Evolutionary conservation across 37 sponge, comb jelly and placozoan genomes (phyloP), one percentile per base, ranked within the genome.

Genomic region (Cliona cf. orientalis): DNA sequence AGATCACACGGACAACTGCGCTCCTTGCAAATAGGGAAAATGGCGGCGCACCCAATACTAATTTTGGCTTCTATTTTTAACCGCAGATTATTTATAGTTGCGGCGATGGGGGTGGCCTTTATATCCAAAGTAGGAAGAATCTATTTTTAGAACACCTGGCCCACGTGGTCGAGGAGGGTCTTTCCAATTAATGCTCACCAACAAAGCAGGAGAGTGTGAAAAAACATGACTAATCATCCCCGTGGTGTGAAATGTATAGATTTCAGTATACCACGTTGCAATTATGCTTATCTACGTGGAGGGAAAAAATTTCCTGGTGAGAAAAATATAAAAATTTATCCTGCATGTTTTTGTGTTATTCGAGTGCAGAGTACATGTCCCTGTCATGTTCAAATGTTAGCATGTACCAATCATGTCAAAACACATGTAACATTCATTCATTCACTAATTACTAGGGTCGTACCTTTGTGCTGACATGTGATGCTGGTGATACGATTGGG

Each of bases 21-120:
- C 69, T 37, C 41, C 23, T 23, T 35, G 7, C 3, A 38, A 3
- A 35, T 37, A 7, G 7, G 36, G 6, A 67, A 6, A 59, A 56
- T 72, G n/a, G 67, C 67, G 75, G 76, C 67, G 69, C 84, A 84
- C 76, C 83, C 83, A 84, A 66, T 34, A 33, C 42, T 57, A 22
- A 12, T 41, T 58, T 61, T 3, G 37, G 11, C 1, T 40, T 62
- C 72, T 81, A 75, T 67, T 84, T 68, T 75, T 75, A n/a, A 68
- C 42, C 71, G 45, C 59, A 59, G 29, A 39, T 2, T 71, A 71
- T 71, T 70, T 81, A 71, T 81, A 71, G 42, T 31, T 26, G 4
- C 37, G 19, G 12, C 12, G 5, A 32, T 3, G 11, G 28, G 34
- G 29, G 2, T 28, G 44, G 29, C n/a, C n/a, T n/a, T 29, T n/a